Percentiles rank a stretch among this genome's conserved stretches.
phyloP scores from a whole-genome alignment of 2,888 invertebrate species.

The Eilema griseolum region DNA sequence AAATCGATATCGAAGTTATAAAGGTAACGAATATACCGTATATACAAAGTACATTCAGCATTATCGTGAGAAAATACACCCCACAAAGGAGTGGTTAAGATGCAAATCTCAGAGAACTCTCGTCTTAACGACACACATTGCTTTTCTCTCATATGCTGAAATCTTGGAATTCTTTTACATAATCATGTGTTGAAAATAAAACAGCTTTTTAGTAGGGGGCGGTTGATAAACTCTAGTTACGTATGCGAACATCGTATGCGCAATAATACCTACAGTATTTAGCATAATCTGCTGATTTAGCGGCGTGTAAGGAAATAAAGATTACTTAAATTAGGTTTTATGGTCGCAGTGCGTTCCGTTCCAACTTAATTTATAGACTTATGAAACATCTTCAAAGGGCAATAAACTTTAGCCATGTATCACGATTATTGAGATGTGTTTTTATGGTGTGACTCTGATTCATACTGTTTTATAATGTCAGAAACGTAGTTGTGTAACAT shows the following conservation, averaged over 20 bases:
- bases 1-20: neutral
- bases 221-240: conserved; percentile 72
- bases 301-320: conserved; percentile 60
- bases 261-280: conserved; percentile 79
- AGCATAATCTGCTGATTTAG: conserved; percentile 78
- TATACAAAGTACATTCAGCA: conserved; percentile 50
- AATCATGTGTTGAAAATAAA: conserved; percentile 86
- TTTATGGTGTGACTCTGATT: conserved; percentile 32
- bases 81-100: conserved; percentile 71
- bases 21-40: neutral
- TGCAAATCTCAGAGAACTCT: conserved; percentile 76
- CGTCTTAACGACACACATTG: conserved; percentile 82
- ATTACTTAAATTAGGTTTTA: conserved; percentile 59
- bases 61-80: conserved; percentile 72
- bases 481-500: neutral
- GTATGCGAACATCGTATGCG: conserved; percentile 68
- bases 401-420: conserved; percentile 48
- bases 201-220: conserved; percentile 79
- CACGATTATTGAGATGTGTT: conserved; percentile 49
- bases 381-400: conserved; percentile 53
- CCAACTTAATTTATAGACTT: conserved; percentile 53
- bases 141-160: conserved; percentile 73
- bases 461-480: neutral
- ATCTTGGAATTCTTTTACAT: conserved; percentile 84
- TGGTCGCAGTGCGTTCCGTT: conserved; percentile 43